phyloP scores from a whole-genome alignment of 2,113 vertebrate species.

The Caloenas nicobarica region DNA sequence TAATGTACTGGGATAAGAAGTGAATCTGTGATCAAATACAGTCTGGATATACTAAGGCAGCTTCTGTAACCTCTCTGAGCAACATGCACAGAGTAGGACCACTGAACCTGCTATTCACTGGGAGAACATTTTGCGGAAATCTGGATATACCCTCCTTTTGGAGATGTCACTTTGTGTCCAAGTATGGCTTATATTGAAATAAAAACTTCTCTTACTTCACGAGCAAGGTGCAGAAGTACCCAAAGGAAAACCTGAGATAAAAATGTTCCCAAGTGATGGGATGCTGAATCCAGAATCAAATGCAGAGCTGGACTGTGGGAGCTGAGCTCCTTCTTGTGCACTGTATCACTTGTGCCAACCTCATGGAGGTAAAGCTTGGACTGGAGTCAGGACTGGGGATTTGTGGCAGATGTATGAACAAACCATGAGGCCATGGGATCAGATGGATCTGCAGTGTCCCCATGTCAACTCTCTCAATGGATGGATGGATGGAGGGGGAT shows the following conservation, averaged over 20 bases:
- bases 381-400: background rate
- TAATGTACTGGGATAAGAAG: background rate
- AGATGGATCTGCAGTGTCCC: background rate
- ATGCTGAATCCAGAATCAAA: background rate
- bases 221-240: background rate
- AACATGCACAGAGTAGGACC: background rate
- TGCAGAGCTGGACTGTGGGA: background rate
- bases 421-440: rapidly evolving
- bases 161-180: background rate
- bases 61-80: background rate
- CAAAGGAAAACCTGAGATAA: background rate
- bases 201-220: background rate
- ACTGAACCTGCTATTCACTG: background rate
- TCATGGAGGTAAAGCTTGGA: background rate
- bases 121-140: background rate
- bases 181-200: background rate
- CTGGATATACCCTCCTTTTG: background rate
- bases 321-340: background rate
- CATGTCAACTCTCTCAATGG: background rate
- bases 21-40: background rate
- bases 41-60: background rate
- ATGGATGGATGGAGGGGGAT: background rate
- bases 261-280: rapidly evolving
- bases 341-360: rapidly evolving
- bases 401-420: background rate